Evolutionary conservation across 2,797 vertebrate species (phyloP), one percentile per base, ranked within the genome.

Genomic region (Poecilia gillii): DNA sequence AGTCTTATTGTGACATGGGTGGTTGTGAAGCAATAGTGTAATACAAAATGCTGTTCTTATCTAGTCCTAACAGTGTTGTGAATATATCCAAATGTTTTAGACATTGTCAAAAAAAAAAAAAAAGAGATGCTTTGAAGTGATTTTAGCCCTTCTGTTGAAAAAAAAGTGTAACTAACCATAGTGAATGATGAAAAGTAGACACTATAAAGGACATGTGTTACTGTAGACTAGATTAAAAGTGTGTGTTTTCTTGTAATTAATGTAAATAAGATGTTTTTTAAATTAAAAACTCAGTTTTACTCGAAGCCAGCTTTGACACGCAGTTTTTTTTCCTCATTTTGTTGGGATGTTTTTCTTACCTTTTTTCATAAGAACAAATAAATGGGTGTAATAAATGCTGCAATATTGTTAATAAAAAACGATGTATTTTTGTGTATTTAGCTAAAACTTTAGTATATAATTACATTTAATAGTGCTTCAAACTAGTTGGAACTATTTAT

Each of bases 261-360:
- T 97, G 95, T 97, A 97, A 97, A 97, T 97, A 97, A 95, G 95
- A 93, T 84, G 85, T 90, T 88, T 93, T 95, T 95, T 94, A 93
- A 92, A 90, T 93, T 91, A 94, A 91, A 91, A 93, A 90, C 80
- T 71, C 81, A 87, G 87, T 73, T 71, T 62, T 1, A 36, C 36
- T 78, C 68, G 59, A 55, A 18, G 73, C 81, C 62, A 76, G 46
- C 55, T 33, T 25, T 79, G 41, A 43, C 41, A 43, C 86, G 11
- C 5, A 31, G 41, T 45, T 18, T 82, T 57, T 6, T 16, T 28
- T 45, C 2, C 2, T n/a, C 25, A 3, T 20, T 72, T 47, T 25
- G 23, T 46, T 12, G 20, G 77, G 1, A 45, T n/a, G 57, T 75
- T 25, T 66, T 66, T 66, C 59, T 66, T 8, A 66, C n/a, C 23